Evolutionary conservation across 2,113 vertebrate genomes (phyloP), one percentile per base, ranked within the genome.

Genomic region (Vidua chalybeata): DNA sequence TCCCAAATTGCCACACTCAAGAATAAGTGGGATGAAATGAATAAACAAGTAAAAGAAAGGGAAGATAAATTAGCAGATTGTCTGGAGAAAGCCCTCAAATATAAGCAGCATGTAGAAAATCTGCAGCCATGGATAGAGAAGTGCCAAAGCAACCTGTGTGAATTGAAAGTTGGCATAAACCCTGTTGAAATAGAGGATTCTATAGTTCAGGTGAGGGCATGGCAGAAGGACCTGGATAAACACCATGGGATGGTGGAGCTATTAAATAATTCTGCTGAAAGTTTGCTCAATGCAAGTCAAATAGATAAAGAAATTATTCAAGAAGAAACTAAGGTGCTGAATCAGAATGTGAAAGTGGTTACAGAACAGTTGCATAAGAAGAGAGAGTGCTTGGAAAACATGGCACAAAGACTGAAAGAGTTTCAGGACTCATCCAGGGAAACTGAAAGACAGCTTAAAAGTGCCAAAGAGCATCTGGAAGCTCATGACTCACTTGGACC

Each of bases 201-300:
- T 58, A 90, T 99, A 49, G 97, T 96, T 80, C 98, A 98, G 87
- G 96, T 99, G 55, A 99, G 98, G 90, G 97, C 97, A 71, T 98
- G 99, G 82, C 99, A 99, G 97, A 99, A 99, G 88, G 99, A 99
- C 76, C 97, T 99, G 49, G 99, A 99, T 96, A 99, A 99, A 68
- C 99, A 98, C 90, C 98, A 99, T 13, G 98, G 98, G 19, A 97
- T 98, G 97, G 97, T 99, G 76, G 99, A 99, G 84, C 97, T 99
- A 55, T 97, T 99, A 64, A 99, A 98, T 77, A 93, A 98, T 8
- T 98, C 98, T 58, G 98, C 99, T 33, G 98, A 98, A 31, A 98
- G 97, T 94, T 98, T 99, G 72, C 97, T 99, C 19, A 98, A 96
- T 76, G 98, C 98, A 66, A 98, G 98, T 94, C 97, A 99, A 69